phyloP scores from a whole-genome alignment of 2,113 vertebrate genomes.

The Andinoacara biseriatus region DNA sequence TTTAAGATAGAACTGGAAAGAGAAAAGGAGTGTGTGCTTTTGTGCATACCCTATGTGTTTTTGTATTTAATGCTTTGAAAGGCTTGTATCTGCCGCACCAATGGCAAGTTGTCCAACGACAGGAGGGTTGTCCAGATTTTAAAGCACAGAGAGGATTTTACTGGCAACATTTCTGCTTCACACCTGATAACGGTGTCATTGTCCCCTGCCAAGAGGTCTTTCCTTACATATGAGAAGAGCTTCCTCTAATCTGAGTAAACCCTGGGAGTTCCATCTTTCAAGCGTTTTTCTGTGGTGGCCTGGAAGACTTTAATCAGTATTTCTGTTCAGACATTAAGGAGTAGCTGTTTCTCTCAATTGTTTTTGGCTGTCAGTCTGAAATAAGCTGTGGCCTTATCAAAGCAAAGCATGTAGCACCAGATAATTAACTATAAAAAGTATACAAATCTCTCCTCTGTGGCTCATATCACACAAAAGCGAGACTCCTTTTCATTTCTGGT shows the following conservation, averaged over 20 bases:
- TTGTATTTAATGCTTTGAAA: background rate
- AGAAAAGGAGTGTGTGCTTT: background rate
- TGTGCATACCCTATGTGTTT: background rate
- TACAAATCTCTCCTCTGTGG: background rate
- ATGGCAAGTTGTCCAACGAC: conserved; percentile 18
- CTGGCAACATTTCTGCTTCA: conserved; percentile 53
- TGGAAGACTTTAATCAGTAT: conserved; percentile 25
- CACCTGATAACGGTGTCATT: conserved; percentile 59
- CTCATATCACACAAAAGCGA: conserved; percentile 14
- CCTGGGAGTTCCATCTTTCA: conserved; percentile 12
- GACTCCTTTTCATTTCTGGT: conserved; percentile 4
- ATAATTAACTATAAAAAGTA: conserved; percentile 6
- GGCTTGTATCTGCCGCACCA: conserved; percentile 8
- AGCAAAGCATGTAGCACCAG: background rate
- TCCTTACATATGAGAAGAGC: conserved; percentile 48
- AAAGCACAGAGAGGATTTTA: conserved; percentile 58
- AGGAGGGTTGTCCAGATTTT: conserved; percentile 48
- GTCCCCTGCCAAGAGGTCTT: conserved; percentile 41
- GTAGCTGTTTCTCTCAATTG: background rate
- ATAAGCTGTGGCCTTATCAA: conserved; percentile 27
- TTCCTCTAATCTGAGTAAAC: conserved; percentile 36
- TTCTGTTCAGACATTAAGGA: conserved; percentile 5
- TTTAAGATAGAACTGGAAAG: background rate
- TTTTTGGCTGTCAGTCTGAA: conserved; percentile 9
- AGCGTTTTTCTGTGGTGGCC: background rate